Percentiles rank a stretch among this genome's conserved stretches.
Conservation (phyloP, 2,888 invertebrate species). For the Sylvicola fuscatus region DNA sequence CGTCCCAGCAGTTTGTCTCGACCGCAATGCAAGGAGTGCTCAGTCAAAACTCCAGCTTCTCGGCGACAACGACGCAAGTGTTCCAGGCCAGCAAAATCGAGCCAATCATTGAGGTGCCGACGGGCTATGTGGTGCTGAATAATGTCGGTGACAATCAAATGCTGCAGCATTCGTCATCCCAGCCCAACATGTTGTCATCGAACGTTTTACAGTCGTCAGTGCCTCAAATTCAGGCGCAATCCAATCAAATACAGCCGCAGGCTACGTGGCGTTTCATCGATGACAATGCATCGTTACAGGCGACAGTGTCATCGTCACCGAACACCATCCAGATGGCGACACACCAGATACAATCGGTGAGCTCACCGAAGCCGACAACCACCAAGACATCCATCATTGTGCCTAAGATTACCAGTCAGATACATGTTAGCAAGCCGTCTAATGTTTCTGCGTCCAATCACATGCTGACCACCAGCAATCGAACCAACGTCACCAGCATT, state of each 20-base stretch:
- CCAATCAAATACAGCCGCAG: not conserved
- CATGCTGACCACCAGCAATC: not conserved
- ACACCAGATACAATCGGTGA: conserved; percentile 15
- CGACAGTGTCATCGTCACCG: conserved; percentile 14
- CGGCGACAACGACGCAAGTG: conserved; percentile 57
- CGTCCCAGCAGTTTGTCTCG: conserved; percentile 69
- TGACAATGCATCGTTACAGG: conserved; percentile 9
- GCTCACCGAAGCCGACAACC: conserved; percentile 8
- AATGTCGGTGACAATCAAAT: conserved; percentile 26
- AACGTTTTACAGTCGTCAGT: conserved; percentile 24
- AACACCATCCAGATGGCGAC: conserved; percentile 19
- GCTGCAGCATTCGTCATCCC: conserved; percentile 10
- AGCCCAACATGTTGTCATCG: conserved; percentile 23
- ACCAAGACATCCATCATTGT: conserved; percentile 8
- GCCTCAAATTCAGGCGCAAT: conserved; percentile 6
- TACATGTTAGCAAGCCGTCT: not conserved
- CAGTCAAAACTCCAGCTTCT: conserved; percentile 63
- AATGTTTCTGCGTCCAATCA: not conserved
- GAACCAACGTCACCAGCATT: not conserved
- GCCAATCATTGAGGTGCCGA: conserved; percentile 54
- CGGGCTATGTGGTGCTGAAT: conserved; percentile 48
- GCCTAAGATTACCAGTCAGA: conserved; percentile 10
- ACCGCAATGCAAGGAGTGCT: conserved; percentile 62
- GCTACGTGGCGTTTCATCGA: conserved; percentile 4
- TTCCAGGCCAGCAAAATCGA: conserved; percentile 73